These are phyloP conservation scores for Whitmania pigra DNA, from an alignment of 1,140 invertebrate species.

Conservation along the genomic window DNA sequence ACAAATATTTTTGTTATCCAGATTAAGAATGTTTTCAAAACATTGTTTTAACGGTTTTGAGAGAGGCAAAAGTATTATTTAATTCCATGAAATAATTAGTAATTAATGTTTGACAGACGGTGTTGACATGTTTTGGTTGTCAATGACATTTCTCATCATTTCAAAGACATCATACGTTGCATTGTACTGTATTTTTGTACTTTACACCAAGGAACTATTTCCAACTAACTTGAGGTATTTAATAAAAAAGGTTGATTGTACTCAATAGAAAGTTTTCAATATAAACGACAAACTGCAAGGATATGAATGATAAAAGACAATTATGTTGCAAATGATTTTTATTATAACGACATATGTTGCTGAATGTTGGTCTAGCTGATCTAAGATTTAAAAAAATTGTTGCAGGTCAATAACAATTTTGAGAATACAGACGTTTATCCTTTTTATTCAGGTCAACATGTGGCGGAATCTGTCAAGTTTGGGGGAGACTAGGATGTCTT, in stretches of 20 bases:
- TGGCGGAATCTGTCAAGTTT: slow-evolving; percentile 16
- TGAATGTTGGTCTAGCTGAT: not conserved
- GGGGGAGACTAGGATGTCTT: slow-evolving; percentile 3
- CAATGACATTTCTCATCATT: not conserved
- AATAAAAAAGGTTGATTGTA: not conserved
- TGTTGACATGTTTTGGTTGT: not conserved
- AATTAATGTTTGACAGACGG: no score
- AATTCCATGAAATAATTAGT: no score
- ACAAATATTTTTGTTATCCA: no score
- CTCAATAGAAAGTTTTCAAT: no score
- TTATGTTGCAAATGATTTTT: no score
- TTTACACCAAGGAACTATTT: not conserved
- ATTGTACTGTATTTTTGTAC: slow-evolving; percentile 4
- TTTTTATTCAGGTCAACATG: slow-evolving; percentile 14
- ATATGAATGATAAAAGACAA: no score
- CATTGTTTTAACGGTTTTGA: no score
- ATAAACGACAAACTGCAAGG: no score
- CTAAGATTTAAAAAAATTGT: not conserved
- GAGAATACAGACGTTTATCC: not conserved
- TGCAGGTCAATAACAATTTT: not conserved
- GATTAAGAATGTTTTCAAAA: no score
- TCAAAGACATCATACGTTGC: not conserved
- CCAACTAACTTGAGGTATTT: slow-evolving; percentile 4
- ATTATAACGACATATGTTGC: no score
- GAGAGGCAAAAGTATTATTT: no score